These are phyloP conservation scores for Pelvicachromis taeniatus DNA, from an alignment of 2,113 vertebrate genomes.

Conservation along the genomic window DNA sequence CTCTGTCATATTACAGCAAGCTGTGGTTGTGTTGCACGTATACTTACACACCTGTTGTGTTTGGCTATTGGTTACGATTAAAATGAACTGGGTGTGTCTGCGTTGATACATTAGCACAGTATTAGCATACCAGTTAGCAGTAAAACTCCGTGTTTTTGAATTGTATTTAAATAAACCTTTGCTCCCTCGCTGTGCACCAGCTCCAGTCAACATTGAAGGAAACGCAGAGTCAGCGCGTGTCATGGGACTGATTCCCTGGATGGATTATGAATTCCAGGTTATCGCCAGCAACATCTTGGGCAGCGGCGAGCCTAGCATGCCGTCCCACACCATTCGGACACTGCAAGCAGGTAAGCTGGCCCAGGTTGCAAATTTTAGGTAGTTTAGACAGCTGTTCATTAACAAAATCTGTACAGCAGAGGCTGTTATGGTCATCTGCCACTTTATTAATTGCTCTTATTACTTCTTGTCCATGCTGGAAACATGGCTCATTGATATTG, in stretches of 20 bases:
- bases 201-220: constrained; percentile 89
- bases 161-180: background rate
- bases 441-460: background rate
- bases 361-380: background rate
- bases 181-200: constrained; percentile 55
- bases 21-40: background rate
- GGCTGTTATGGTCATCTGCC: background rate
- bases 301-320: constrained; percentile 86
- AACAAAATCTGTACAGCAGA: background rate
- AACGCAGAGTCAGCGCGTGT: constrained; percentile 87
- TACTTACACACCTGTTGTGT: background rate
- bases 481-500: background rate
- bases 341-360: constrained; percentile 84
- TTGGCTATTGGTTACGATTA: background rate
- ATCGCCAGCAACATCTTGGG: constrained; percentile 94
- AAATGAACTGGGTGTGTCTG: background rate
- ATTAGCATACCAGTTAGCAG: background rate
- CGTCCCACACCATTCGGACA: constrained; percentile 85
- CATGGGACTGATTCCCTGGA: constrained; percentile 89
- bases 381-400: background rate
- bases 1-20: too few relatives aligned
- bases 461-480: background rate
- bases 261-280: constrained; percentile 94
- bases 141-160: background rate
- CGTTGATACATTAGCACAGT: background rate